Base-by-base conservation (phyloP, 1,140 invertebrate genomes). In the Amphibalanus amphitrite region DNA sequence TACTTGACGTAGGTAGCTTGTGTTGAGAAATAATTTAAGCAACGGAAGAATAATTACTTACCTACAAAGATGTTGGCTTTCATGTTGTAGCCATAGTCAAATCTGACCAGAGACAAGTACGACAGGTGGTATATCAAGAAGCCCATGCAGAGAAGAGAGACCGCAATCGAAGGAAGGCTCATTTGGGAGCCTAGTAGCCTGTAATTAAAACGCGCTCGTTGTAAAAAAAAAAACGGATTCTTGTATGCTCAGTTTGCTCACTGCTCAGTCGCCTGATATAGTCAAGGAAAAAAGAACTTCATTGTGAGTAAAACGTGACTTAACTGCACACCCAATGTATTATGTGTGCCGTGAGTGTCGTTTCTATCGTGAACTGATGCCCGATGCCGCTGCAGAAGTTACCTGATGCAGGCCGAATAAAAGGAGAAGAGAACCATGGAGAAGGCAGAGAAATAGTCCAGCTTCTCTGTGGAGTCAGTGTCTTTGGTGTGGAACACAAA, bases 51-150 rank as follows among this genome's bases (percentile, higher is more conserved):
- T 4, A 15, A 38, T 20, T 3, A 59, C 47, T 84, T 84, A 94
- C 93, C 94, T 73, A 92, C 85, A 67, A 85, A 75, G 73, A 97
- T 82, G 78, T 95, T 96, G 6, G 92, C 85, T 74, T 85, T 85
- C 91, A 98, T 96, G 79, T 98, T 97, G 77, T 95, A 96, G 0
- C 87, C 86, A 80, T 98, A 98, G 82, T 97, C 93, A 78, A 98
- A 93, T 74, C 83, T 82, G 30, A 89, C 86, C 69, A 86, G 85
- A 76, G 86, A 87, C 65, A 97, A 80, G 78, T 95, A 93, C 47
- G 86, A 83, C 64, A 89, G 85, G 81, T 98, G 94, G 73, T 88
- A 87, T 23, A 86, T 78, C 76, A 87, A 91, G 77, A 89, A 88
- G 6, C 83, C 80, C 3, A 89, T 47, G 74, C 90, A 85, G 13